Base-by-base conservation (phyloP, 2,888 invertebrate species). In the Acrocera orbiculus region DNA sequence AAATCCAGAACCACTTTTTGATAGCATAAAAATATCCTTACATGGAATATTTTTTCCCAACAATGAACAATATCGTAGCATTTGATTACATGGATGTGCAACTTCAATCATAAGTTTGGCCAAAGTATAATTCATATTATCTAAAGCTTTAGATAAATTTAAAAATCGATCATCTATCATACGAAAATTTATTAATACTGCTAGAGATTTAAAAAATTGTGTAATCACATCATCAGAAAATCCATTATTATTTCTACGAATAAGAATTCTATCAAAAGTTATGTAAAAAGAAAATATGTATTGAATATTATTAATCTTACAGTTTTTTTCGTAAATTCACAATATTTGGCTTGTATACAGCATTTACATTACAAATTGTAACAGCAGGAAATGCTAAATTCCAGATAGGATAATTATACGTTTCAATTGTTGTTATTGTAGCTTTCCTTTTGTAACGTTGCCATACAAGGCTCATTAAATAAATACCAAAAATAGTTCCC, bases 371-470 rank as follows among this genome's bases (percentile, higher is more conserved):
- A 46, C 75, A 75, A 34, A 75, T 56, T 0, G 74, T 73, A 1
- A 75, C 64, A 1, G 70, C 70, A 6, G 75, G 75, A 51, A 73
- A 76, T 0, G 69, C 66, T 28, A 72, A 66, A 44, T 72, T 69
- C 70, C 73, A 75, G 35, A 74, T 72, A 1, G 71, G 67, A 35
- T 67, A 64, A 46, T 73, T 70, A 1, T 69, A 73, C 27, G 68
- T 67, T 41, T 70, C 69, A 42, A 67, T 65, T 10, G 47, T 48
- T 6, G 48, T 50, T 8, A 51, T 47, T 1, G 50, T 51, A 4
- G 52, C 51, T 22, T 48, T 48, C 4, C 39, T 39, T 10, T 45
- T 41, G 33, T 47, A 51, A 25, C 51, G 37, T 22, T 38, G 39
- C 49, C 49, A 51, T 14, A 50, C 43, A 1, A 47, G 37, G 5